A percentile compares a stretch with the other conserved stretches of the same genome.
phyloP scores from a whole-genome alignment of 2,888 invertebrate species.

The Amitus sp. region DNA sequence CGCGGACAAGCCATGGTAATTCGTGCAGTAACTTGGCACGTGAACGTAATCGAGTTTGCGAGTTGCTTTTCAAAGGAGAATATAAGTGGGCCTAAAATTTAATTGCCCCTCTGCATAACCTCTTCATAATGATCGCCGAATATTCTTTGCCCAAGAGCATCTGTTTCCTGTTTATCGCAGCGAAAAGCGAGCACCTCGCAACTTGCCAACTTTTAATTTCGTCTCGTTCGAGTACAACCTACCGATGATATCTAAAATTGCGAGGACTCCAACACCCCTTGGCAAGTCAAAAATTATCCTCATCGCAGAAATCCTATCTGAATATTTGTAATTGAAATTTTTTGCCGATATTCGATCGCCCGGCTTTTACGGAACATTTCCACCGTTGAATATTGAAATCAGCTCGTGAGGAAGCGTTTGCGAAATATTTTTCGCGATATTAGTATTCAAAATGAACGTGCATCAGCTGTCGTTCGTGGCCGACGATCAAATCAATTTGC shows the following conservation, averaged over 20 bases:
- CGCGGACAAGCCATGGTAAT: conserved; percentile 23
- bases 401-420: no score
- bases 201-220: not conserved
- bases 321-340: not conserved
- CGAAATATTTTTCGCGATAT: conserved; percentile 7
- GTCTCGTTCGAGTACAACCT: not conserved
- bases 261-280: no score
- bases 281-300: not conserved
- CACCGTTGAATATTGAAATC: no score
- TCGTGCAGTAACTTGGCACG: conserved; percentile 16
- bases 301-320: not conserved
- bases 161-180: conserved; percentile 36
- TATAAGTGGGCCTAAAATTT: conserved; percentile 19
- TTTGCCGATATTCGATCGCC: no score
- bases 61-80: conserved; percentile 5
- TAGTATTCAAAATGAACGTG: conserved; percentile 37
- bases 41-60: conserved; percentile 11
- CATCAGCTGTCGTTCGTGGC: conserved; percentile 53
- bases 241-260: not conserved
- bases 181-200: not conserved
- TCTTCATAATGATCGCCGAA: conserved; percentile 36
- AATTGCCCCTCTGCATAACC: conserved; percentile 19
- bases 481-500: conserved; percentile 50
- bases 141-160: conserved; percentile 22
- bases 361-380: no score